phyloP scores from a whole-genome alignment of 1,140 invertebrate species.

The Lerema accius region DNA sequence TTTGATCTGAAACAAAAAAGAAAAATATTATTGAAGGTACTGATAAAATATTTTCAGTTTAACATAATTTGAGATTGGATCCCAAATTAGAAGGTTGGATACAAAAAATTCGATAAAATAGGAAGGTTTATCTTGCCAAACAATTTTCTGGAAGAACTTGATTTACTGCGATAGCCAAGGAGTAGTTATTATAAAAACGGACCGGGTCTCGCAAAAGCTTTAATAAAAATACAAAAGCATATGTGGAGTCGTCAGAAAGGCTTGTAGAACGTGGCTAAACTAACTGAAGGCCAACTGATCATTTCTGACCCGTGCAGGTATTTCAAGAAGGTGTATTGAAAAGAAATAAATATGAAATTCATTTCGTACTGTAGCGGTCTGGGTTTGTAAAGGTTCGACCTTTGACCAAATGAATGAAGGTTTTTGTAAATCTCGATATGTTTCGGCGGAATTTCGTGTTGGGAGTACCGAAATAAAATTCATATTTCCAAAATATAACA shows the following conservation, averaged over 20 bases:
- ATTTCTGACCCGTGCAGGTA: constrained; percentile 23
- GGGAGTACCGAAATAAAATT: constrained; percentile 1
- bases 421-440: constrained; percentile 15
- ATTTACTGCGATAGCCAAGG: constrained; percentile 17
- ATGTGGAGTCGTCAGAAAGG: constrained; percentile 36
- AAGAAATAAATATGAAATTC: constrained; percentile 26
- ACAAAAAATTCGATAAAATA: constrained; percentile 4
- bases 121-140: background rate
- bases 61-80: constrained; percentile 9
- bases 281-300: constrained; percentile 8
- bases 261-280: constrained; percentile 32
- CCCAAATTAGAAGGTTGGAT: background rate
- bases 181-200: constrained; percentile 6
- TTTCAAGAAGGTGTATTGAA: constrained; percentile 27
- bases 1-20: constrained; percentile 47
- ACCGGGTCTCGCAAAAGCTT: constrained; percentile 28
- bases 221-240: constrained; percentile 36
- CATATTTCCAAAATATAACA: no score
- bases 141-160: constrained; percentile 18
- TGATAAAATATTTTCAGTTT: constrained; percentile 11
- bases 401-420: constrained; percentile 5
- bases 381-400: constrained; percentile 6
- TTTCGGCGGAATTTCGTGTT: constrained; percentile 4
- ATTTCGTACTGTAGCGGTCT: constrained; percentile 16
- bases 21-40: constrained; percentile 12